Evolutionary conservation across 2,888 invertebrate species (phyloP), one percentile per base, ranked within the genome.

Genomic region (Phyllotreta cruciferae): DNA sequence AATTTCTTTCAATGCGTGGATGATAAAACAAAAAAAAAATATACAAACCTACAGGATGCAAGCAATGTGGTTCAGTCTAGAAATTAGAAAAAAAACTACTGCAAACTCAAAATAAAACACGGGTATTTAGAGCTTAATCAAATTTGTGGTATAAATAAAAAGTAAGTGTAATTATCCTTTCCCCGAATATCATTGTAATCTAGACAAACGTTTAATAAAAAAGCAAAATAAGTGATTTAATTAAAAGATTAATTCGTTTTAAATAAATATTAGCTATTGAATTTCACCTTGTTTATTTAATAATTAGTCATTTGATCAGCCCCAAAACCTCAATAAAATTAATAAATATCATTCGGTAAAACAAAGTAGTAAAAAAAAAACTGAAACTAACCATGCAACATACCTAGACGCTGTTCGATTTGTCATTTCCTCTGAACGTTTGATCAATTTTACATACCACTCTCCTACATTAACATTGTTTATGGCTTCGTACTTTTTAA

Each of bases 371-470:
- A 56, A 64, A 65, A 67, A 70, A 65, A 67, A 58, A 69, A 72
- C 66, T 65, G 75, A 73, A 78, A 79, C 79, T 80, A 79, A 80
- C 79, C 81, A 81, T 81, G 81, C 80, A 80, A 81, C 80, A 67
- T 83, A 84, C 78, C 82, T 79, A 75, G 85, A 79, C 60, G 81
- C 80, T 11, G 83, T 82, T 75, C 81, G 82, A 63, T 77, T 77
- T 62, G 78, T 73, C 62, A 73, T 69, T 63, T 72, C 74, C 63
- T 78, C 80, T 38, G 76, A 82, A 73, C 83, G 82, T 74, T 83
- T 83, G 77, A 87, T 85, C 63, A 87, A 84, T 72, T 84, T 82
- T 71, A 86, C 87, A 83, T 92, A 96, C 97, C 97, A 98, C 60
- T 88, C 86, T 50, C 90, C 91, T 39, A 95, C 93, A 65, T 89